Conservation (phyloP, 2,888 invertebrate species). For the Xestia c-nigrum region DNA sequence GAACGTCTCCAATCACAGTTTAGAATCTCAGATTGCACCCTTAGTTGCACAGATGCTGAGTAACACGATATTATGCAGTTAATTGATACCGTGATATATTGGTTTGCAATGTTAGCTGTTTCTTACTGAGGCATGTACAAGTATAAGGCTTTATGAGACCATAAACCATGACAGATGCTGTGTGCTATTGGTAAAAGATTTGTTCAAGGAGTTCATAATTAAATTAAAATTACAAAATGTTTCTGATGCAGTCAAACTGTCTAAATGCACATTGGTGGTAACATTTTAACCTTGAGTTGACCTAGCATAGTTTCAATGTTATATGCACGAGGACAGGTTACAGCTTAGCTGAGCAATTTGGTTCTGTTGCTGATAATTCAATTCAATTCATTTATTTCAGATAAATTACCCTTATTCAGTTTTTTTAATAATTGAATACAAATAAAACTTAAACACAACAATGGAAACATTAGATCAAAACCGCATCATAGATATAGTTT, state of each 20-base stretch:
- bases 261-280: not conserved
- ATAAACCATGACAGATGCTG: slow-evolving; percentile 25
- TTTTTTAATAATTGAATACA: too few species aligned
- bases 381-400: too few species aligned
- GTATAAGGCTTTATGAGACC: slow-evolving; percentile 45
- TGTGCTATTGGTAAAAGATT: slow-evolving; percentile 7
- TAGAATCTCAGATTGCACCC: slow-evolving; percentile 46
- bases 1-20: slow-evolving; percentile 1
- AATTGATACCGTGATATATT: slow-evolving; percentile 60
- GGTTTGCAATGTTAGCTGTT: slow-evolving; percentile 39
- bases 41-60: slow-evolving; percentile 41
- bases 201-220: not conserved
- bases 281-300: not conserved
- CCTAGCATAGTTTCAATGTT: not conserved
- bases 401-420: too few species aligned
- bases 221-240: not conserved
- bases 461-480: too few species aligned
- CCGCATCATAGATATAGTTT: too few species aligned
- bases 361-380: not conserved
- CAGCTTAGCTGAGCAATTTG: not conserved
- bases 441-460: too few species aligned
- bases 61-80: slow-evolving; percentile 53
- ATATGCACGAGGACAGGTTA: not conserved
- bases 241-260: not conserved
- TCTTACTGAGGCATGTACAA: slow-evolving; percentile 40